Evolutionary conservation across 1,140 invertebrate species (phyloP).

Genomic region (Diabrotica undecimpunctata): DNA sequence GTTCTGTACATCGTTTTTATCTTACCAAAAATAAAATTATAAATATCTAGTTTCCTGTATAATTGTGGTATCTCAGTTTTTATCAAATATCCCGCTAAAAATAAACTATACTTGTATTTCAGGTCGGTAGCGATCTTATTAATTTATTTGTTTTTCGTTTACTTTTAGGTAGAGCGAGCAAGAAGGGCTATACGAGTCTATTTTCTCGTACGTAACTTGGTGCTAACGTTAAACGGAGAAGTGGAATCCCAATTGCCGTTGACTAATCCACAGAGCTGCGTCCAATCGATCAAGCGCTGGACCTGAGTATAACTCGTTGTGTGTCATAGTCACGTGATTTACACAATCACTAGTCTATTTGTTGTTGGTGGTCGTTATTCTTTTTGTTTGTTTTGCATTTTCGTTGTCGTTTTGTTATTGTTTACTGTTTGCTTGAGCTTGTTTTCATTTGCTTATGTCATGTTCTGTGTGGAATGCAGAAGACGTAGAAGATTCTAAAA

Average conservation of each 20-base stretch:
- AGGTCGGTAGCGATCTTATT: too few relatives aligned
- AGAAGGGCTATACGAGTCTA: conserved; percentile 91
- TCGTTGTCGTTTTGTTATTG: conserved; percentile 12
- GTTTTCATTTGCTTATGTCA: background rate
- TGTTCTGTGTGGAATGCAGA: too few relatives aligned
- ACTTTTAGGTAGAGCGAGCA: conserved; percentile 80
- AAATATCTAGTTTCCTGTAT: too few relatives aligned
- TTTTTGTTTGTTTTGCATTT: background rate
- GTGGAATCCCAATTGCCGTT: conserved; percentile 84
- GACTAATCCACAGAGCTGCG: conserved; percentile 83
- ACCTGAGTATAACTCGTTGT: conserved; percentile 75
- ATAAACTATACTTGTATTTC: too few relatives aligned
- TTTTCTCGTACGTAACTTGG: conserved; percentile 84
- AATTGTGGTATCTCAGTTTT: too few relatives aligned
- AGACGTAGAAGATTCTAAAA: too few relatives aligned
- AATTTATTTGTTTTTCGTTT: background rate
- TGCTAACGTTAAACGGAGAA: conserved; percentile 76
- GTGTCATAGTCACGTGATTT: conserved; percentile 42
- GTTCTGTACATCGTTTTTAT: too few relatives aligned
- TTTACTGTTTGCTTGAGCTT: conserved; percentile 5
- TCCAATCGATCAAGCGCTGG: conserved; percentile 89
- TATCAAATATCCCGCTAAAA: too few relatives aligned
- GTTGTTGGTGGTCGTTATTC: background rate
- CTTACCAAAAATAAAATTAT: too few relatives aligned
- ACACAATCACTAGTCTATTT: conserved; percentile 39